Evolutionary conservation across 2,888 invertebrate species (phyloP).

Genomic region (Parnassius apollo): DNA sequence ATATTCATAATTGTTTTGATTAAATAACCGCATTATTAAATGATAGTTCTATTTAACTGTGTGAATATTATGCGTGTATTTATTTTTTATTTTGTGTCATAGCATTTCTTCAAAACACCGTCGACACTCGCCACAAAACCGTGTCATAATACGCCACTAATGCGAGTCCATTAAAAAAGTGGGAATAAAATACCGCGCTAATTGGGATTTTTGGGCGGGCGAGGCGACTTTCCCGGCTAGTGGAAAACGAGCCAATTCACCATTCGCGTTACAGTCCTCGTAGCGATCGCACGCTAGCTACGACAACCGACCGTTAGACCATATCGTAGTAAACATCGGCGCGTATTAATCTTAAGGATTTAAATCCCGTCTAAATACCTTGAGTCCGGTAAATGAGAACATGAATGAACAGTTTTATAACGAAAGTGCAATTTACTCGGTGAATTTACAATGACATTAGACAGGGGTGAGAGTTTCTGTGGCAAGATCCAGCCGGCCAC

Average conservation of each 20-base stretch:
- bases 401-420: slow-evolving; percentile 22
- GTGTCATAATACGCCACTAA: slow-evolving; percentile 34
- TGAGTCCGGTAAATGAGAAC: slow-evolving; percentile 19
- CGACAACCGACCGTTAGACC: slow-evolving; percentile 21
- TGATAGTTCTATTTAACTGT: background rate
- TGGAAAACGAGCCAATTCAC: slow-evolving; percentile 51
- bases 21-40: too few relatives aligned
- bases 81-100: slow-evolving; percentile 18
- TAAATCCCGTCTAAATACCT: slow-evolving; percentile 15
- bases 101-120: slow-evolving; percentile 15
- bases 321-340: slow-evolving; percentile 18
- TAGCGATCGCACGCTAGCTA: slow-evolving; percentile 51
- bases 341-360: slow-evolving; percentile 4
- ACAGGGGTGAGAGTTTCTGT: slow-evolving; percentile 70
- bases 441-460: slow-evolving; percentile 72
- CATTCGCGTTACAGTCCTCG: slow-evolving; percentile 44
- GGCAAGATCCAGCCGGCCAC: slow-evolving; percentile 75
- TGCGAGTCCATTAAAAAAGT: slow-evolving; percentile 50
- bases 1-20: too few relatives aligned
- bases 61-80: slow-evolving; percentile 13
- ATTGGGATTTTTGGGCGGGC: slow-evolving; percentile 48
- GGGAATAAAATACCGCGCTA: slow-evolving; percentile 42
- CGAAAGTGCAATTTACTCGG: slow-evolving; percentile 20
- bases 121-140: slow-evolving; percentile 13
- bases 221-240: slow-evolving; percentile 55